A percentile compares a stretch with the other conserved stretches of the same genome.
Evolutionary conservation across 1,140 invertebrate species (phyloP).

Genomic region (Drosophila yakuba): DNA sequence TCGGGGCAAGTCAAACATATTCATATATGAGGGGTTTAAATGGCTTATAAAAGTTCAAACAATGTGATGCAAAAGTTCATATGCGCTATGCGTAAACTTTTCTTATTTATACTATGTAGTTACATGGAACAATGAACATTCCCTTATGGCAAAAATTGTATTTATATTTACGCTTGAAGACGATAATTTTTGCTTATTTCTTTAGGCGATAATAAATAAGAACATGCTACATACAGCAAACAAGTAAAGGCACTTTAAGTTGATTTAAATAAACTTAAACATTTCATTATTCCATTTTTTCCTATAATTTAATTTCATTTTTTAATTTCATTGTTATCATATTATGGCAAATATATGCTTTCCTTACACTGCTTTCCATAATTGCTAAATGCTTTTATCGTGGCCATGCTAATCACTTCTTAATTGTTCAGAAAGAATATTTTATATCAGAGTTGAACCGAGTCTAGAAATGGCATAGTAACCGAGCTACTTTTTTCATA

Average conservation of each 20-base stretch:
- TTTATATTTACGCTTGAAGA: conserved; percentile 5
- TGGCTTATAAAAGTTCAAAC: conserved; percentile 29
- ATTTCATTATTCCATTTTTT: too few relatives aligned
- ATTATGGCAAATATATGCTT: not conserved
- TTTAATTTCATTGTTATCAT: not conserved
- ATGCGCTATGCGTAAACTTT: conserved; percentile 3
- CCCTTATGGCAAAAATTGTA: not conserved
- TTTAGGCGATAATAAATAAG: not conserved
- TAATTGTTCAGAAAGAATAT: not conserved
- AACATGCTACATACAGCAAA: not conserved
- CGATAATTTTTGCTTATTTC: not conserved
- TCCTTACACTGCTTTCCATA: not conserved
- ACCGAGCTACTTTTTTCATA: not conserved
- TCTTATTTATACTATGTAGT: not conserved
- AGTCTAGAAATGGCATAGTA: too few relatives aligned
- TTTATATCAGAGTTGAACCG: not conserved
- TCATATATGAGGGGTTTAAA: conserved; percentile 9
- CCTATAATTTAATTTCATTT: not conserved
- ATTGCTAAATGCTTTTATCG: conserved; percentile 6
- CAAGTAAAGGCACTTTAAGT: not conserved
- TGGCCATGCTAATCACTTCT: conserved; percentile 1
- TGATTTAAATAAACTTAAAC: not conserved
- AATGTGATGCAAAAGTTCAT: conserved; percentile 19
- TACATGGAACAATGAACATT: not conserved
- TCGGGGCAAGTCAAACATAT: not conserved